These are phyloP conservation scores for Arrhopalites spinosus DNA, from an alignment of 2,888 invertebrate species.

Conservation along the genomic window DNA sequence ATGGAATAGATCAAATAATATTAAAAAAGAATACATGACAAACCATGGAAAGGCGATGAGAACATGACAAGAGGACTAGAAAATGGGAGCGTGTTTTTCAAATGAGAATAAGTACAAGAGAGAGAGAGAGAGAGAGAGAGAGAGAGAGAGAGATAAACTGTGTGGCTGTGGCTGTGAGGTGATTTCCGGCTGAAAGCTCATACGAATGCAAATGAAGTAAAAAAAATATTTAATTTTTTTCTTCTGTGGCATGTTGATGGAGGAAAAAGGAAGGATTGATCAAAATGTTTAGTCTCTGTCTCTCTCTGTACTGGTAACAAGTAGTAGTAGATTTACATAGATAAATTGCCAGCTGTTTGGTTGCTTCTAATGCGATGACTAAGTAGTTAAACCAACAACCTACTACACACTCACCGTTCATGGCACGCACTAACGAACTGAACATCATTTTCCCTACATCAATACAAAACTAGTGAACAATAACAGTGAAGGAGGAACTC, in stretches of 20 bases:
- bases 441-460: background rate
- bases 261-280: background rate
- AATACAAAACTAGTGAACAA: too few relatives aligned
- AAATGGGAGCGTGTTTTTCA: conserved; percentile 9
- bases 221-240: background rate
- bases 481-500: too few relatives aligned
- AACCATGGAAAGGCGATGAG: background rate
- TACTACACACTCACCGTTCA: background rate
- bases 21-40: background rate
- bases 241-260: background rate
- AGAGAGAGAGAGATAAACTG: background rate
- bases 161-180: background rate
- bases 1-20: background rate
- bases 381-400: background rate
- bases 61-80: background rate
- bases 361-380: background rate
- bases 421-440: background rate
- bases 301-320: background rate
- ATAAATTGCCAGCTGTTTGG: conserved; percentile 14
- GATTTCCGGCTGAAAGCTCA: conserved; percentile 5
- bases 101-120: background rate
- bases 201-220: conserved; percentile 2
- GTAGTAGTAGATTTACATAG: background rate
- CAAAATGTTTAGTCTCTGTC: background rate
- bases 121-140: background rate